phyloP scores from a whole-genome alignment of 2,797 vertebrate genomes.

The Tenualosa ilisha region DNA sequence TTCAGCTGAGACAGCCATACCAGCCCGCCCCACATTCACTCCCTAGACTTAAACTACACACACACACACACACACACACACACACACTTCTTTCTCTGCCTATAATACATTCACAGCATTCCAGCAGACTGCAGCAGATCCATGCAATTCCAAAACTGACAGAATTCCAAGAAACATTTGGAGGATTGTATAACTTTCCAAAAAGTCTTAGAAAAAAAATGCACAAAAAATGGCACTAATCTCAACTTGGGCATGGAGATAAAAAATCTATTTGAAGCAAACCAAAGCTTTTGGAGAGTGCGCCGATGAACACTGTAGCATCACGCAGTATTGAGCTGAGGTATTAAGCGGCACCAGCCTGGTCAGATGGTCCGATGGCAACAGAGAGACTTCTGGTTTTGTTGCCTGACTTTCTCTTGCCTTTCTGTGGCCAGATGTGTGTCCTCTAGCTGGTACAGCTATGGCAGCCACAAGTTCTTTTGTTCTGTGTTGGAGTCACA shows the following conservation, averaged over 20 bases:
- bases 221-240: neutral
- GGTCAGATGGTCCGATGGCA: too few species aligned
- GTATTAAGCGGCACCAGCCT: too few species aligned
- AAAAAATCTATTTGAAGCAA: too few species aligned
- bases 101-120: neutral
- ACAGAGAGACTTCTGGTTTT: too few species aligned
- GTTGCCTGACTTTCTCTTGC: too few species aligned
- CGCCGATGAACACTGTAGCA: too few species aligned
- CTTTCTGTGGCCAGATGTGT: too few species aligned
- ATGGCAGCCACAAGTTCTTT: neutral
- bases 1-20: neutral
- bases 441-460: neutral
- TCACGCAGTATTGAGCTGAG: too few species aligned
- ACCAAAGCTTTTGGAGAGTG: too few species aligned
- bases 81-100: neutral
- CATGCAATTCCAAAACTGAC: neutral
- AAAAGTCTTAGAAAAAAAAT: too few species aligned
- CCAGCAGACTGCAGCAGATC: neutral
- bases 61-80: slow-evolving; percentile 14
- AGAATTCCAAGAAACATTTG: neutral
- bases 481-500: neutral
- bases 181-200: neutral
- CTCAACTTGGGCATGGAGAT: neutral
- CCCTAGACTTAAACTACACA: neutral
- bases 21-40: neutral